These are phyloP conservation scores for Ceriagrion tenellum DNA, from an alignment of 2,888 invertebrate genomes.

Conservation along the genomic window DNA sequence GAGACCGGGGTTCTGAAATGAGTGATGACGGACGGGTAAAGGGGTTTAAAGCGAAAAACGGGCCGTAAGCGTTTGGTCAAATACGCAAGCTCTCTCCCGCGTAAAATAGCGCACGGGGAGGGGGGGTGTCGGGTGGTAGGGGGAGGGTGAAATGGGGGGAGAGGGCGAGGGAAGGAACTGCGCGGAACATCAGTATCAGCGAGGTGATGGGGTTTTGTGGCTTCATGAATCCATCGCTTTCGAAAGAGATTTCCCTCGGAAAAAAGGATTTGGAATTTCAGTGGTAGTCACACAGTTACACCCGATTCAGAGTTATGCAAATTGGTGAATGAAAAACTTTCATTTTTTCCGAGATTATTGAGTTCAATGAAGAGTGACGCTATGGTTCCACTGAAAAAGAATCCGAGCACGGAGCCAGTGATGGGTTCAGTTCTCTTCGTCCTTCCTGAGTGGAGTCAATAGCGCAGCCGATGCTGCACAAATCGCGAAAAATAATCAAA, in stretches of 20 bases:
- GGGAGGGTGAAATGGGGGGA: too few relatives aligned
- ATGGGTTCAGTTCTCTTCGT: too few relatives aligned
- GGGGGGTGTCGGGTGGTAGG: too few relatives aligned
- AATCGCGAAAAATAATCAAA: neutral
- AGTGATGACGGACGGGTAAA: constrained; percentile 49
- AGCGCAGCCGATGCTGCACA: too few relatives aligned
- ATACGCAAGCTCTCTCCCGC: constrained; percentile 2
- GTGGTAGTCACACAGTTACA: neutral
- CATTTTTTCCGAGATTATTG: constrained; percentile 25
- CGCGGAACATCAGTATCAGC: neutral
- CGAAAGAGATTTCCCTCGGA: neutral
- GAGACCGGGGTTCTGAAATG: constrained; percentile 19
- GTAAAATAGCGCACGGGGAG: neutral
- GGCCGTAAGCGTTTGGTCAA: constrained; percentile 60
- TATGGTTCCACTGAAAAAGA: neutral
- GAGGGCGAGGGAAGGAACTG: neutral
- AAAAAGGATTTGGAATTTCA: neutral
- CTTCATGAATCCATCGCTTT: neutral
- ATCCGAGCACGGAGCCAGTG: neutral
- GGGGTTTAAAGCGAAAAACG: constrained; percentile 54
- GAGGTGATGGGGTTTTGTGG: neutral
- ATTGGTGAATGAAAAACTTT: neutral
- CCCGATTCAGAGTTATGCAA: neutral
- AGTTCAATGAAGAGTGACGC: neutral
- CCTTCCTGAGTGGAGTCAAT: neutral